Conservation (phyloP, 2,797 vertebrate species). For the Lagocephalus sceleratus region DNA sequence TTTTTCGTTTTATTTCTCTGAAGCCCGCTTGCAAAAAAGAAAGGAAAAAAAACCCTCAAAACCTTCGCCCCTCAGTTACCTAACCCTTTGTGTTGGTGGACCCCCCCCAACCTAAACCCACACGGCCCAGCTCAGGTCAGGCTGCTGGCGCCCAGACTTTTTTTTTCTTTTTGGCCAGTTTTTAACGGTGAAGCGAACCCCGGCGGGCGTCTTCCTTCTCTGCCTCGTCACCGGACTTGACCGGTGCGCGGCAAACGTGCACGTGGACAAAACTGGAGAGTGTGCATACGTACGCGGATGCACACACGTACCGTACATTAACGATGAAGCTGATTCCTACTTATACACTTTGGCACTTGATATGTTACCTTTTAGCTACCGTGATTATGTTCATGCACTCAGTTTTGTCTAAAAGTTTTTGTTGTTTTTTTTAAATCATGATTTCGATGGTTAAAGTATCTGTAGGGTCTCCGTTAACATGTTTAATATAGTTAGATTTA, state of each 20-base stretch:
- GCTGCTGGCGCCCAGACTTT: neutral
- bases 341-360: slow-evolving; percentile 50
- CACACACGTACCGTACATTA: slow-evolving; percentile 18
- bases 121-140: slow-evolving; percentile 15
- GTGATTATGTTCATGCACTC: slow-evolving; percentile 52
- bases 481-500: slow-evolving; percentile 53
- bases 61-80: no score
- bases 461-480: slow-evolving; percentile 58
- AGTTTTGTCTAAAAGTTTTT: slow-evolving; percentile 29
- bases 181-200: slow-evolving; percentile 15
- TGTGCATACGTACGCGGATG: slow-evolving; percentile 37
- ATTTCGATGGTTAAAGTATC: slow-evolving; percentile 53
- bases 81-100: neutral
- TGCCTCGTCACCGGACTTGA: slow-evolving; percentile 27
- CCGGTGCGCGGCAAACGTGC: slow-evolving; percentile 45
- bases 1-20: slow-evolving; percentile 2
- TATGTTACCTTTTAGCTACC: slow-evolving; percentile 31
- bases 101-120: no score
- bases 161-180: slow-evolving; percentile 26
- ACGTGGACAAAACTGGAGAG: slow-evolving; percentile 75
- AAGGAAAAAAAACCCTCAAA: neutral
- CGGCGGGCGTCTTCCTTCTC: slow-evolving; percentile 26
- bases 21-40: slow-evolving; percentile 73
- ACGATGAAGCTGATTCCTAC: slow-evolving; percentile 32
- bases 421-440: slow-evolving; percentile 45